Percentiles rank a stretch among this genome's conserved stretches.
phyloP scores from a whole-genome alignment of 2,888 invertebrate species.

The Aporophyla lueneburgensis region DNA sequence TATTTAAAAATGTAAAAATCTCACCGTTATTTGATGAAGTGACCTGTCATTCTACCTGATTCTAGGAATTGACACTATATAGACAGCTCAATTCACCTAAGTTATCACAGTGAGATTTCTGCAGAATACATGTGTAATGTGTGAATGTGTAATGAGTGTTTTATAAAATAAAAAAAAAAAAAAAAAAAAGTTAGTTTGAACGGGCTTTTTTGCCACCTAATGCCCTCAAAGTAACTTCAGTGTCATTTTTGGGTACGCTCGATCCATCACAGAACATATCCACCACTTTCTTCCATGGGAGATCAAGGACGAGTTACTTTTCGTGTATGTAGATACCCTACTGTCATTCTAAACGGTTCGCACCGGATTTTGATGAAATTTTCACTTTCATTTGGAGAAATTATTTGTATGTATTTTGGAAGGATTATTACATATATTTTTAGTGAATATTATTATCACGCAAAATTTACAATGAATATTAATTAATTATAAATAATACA shows the following conservation, averaged over 20 bases:
- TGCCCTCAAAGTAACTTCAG: not conserved
- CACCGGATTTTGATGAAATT: not conserved
- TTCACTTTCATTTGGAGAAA: not conserved
- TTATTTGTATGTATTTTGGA: too few relatives aligned
- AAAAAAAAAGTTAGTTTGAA: not conserved
- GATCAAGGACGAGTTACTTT: not conserved
- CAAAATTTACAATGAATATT: too few relatives aligned
- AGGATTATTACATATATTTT: too few relatives aligned
- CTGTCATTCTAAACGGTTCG: not conserved
- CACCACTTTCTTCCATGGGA: not conserved
- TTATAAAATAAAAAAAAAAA: not conserved
- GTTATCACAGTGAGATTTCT: not conserved
- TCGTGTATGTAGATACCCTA: not conserved
- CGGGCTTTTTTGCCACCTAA: not conserved
- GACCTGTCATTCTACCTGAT: too few relatives aligned
- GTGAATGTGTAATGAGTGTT: too few relatives aligned
- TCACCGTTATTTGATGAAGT: not conserved
- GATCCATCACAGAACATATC: not conserved
- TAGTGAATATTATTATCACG: too few relatives aligned
- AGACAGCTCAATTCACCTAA: not conserved
- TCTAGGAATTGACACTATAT: not conserved
- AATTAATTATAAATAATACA: too few relatives aligned
- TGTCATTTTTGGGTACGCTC: not conserved
- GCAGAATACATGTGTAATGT: not conserved
- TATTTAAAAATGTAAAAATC: not conserved